Conservation (phyloP, 2,888 invertebrate species). For the Ennomos erosarius region DNA sequence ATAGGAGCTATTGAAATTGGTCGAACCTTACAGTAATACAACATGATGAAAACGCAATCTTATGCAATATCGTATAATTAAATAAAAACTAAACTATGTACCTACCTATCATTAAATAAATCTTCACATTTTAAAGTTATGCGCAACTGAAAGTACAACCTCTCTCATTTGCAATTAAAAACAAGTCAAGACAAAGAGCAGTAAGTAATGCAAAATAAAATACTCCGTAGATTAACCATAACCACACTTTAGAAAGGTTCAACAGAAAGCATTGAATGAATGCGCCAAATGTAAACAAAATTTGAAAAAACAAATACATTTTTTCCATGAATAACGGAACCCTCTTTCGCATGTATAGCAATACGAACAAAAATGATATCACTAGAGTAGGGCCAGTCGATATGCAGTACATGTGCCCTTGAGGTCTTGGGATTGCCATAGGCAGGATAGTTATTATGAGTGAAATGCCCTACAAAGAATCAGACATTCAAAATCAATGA, state of each 20-base stretch:
- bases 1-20: too few species aligned
- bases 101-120: background rate
- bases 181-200: conserved; percentile 70
- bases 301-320: conserved; percentile 81
- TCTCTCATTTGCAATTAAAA: conserved; percentile 78
- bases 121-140: conserved; percentile 41
- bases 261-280: conserved; percentile 77
- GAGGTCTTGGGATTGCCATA: conserved; percentile 60
- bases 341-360: conserved; percentile 72
- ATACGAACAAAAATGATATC: conserved; percentile 72
- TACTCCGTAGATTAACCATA: conserved; percentile 75
- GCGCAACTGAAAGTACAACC: conserved; percentile 81
- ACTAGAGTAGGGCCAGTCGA: conserved; percentile 75
- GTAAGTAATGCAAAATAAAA: conserved; percentile 73
- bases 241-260: conserved; percentile 70
- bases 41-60: too few species aligned
- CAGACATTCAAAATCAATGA: conserved; percentile 35
- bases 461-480: conserved; percentile 70
- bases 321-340: conserved; percentile 80
- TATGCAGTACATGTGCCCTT: conserved; percentile 81
- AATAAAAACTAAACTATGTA: too few species aligned
- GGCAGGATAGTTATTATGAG: conserved; percentile 67
- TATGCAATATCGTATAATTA: too few species aligned
- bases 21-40: too few species aligned
- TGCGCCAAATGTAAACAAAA: conserved; percentile 78